Conservation (phyloP, 2,888 invertebrate species). For the Caenorhabditis japonica region DNA sequence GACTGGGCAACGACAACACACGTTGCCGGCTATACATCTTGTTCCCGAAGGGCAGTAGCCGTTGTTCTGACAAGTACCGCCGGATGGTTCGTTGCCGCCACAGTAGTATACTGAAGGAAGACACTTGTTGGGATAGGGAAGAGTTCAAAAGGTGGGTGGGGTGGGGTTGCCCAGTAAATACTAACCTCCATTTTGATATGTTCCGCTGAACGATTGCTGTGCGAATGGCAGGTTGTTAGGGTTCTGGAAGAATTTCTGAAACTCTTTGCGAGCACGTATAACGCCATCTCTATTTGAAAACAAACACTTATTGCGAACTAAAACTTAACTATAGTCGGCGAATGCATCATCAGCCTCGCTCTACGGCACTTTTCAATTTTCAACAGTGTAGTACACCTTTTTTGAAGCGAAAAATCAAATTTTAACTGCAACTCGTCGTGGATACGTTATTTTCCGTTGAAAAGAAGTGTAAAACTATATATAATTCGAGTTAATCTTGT, state of each 20-base stretch:
- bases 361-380: too few relatives aligned
- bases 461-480: slow-evolving; percentile 1
- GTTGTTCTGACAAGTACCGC: slow-evolving; percentile 50
- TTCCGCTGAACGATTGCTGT: slow-evolving; percentile 41
- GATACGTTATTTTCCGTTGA: too few relatives aligned
- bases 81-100: slow-evolving; percentile 52
- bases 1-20: slow-evolving; percentile 59
- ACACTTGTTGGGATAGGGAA: neutral
- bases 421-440: too few relatives aligned
- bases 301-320: too few relatives aligned
- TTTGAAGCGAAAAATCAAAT: too few relatives aligned
- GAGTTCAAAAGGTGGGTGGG: neutral
- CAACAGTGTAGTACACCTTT: too few relatives aligned
- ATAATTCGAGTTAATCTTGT: too few relatives aligned
- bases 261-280: too few relatives aligned
- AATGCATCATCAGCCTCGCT: too few relatives aligned
- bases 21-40: slow-evolving; percentile 58
- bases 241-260: too few relatives aligned
- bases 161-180: too few relatives aligned
- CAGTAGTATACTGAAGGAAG: slow-evolving; percentile 27
- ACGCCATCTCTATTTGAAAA: slow-evolving; percentile 2
- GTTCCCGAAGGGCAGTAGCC: slow-evolving; percentile 55
- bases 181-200: slow-evolving; percentile 46
- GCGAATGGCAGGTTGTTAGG: slow-evolving; percentile 31
- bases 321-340: too few relatives aligned